Evolutionary conservation across 2,888 invertebrate species (phyloP), one percentile per base, ranked within the genome.

Genomic region (Pecten maximus): DNA sequence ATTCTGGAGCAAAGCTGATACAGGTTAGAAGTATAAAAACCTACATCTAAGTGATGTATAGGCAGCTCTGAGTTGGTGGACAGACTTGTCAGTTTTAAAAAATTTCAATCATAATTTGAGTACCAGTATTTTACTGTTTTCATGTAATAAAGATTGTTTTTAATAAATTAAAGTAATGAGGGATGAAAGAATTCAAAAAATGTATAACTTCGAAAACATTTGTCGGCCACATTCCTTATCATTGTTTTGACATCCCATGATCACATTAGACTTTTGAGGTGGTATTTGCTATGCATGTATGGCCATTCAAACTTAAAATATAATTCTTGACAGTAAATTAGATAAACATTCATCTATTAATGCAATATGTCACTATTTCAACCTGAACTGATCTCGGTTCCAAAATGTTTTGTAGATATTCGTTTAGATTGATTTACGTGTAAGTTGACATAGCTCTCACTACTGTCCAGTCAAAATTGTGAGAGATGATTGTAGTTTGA

Each of bases 1-100:
- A 74, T 74, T 74, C 74, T 28, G 35, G 74, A 74, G 74, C 74
- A 74, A 28, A 74, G 35, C 74, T 74, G 74, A 74, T 74, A 23
- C 35, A 35, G 3, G 35, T 35, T 35, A 74, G 74, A 35, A 35
- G 74, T 35, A 35, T 74, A 12, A 74, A 54, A 74, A 74, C 10
- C 74, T 74, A 28, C 35, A 74, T 74, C 28, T 74, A 2, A 35
- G 23, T 35, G 74, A 35, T 74, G 74, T 12, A 2, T 60, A 23
- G 60, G 2, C 74, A 23, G 10, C 23, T 23, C 54, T 23, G 19
- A n/a, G 2, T 19, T n/a, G 23, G 23, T 23, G 2, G 54, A 8
- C 1, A 23, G 74, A 74, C 35, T 74, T 1, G 74, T 74, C 35
- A 74, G 74, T 74, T 74, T 74, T 28, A 4, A 28, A 74, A 74